Conservation (phyloP, 2,888 invertebrate species). For the Nematopogon swammerdamellus region DNA sequence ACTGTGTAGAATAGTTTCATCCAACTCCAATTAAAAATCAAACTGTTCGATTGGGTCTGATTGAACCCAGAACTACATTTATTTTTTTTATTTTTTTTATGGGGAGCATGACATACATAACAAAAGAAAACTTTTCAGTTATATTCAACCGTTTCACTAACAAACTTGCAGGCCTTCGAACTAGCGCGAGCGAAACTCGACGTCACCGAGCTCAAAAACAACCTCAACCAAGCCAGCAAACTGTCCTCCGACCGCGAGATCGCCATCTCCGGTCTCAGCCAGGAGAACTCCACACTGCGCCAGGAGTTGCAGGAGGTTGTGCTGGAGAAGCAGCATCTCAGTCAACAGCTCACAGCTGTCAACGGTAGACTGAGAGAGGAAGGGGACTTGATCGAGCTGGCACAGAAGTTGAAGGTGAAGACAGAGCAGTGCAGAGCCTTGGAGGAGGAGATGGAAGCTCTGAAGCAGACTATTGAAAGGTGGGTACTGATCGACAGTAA, state of each 20-base stretch:
- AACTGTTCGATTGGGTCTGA: too few relatives aligned
- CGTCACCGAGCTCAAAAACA: constrained; percentile 35
- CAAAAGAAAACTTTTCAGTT: too few relatives aligned
- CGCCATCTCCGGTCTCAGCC: constrained; percentile 24
- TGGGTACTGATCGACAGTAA: constrained; percentile 14
- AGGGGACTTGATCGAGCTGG: constrained; percentile 38
- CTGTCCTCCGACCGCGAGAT: constrained; percentile 26
- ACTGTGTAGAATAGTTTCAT: too few relatives aligned
- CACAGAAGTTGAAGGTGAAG: constrained; percentile 34
- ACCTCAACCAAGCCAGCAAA: constrained; percentile 50
- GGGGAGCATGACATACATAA: too few relatives aligned
- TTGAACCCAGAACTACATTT: too few relatives aligned
- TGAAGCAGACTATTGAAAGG: constrained; percentile 45
- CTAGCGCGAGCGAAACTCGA: constrained; percentile 48
- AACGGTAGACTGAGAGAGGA: constrained; percentile 34
- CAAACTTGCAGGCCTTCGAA: constrained; percentile 37
- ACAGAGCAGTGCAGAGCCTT: constrained; percentile 41
- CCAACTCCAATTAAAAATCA: too few relatives aligned
- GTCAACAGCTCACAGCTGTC: constrained; percentile 22
- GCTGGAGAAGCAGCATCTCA: constrained; percentile 22
- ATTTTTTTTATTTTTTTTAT: too few relatives aligned
- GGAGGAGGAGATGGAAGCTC: constrained; percentile 41
- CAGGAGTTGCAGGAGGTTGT: constrained; percentile 18
- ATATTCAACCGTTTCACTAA: too few relatives aligned
- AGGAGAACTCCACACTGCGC: constrained; percentile 20